phyloP scores from a whole-genome alignment of 2,797 vertebrate genomes.

The Brotogeris chrysoptera region DNA sequence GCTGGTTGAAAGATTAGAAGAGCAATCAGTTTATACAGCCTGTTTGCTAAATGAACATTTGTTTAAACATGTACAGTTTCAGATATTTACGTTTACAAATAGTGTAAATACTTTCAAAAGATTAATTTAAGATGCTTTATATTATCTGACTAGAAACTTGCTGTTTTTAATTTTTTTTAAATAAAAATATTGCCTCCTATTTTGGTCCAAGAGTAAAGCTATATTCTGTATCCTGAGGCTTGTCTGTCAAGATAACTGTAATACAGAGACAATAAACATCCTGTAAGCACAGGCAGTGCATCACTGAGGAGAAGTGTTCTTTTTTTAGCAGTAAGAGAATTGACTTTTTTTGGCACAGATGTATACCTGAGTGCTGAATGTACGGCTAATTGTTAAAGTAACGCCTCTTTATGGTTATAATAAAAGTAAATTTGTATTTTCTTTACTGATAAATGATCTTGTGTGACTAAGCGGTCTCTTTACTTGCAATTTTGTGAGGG shows the following conservation, averaged over 20 bases:
- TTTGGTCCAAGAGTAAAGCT: conserved; percentile 59
- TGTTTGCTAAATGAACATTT: conserved; percentile 70
- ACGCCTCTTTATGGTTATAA: conserved; percentile 25
- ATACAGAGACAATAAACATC: conserved; percentile 25
- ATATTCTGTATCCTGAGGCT: conserved; percentile 50
- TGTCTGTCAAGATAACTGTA: conserved; percentile 46
- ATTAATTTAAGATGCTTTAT: conserved; percentile 83
- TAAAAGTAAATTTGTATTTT: conserved; percentile 63
- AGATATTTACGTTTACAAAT: conserved; percentile 75
- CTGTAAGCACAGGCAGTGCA: not conserved
- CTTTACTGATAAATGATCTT: not conserved
- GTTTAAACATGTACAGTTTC: conserved; percentile 81
- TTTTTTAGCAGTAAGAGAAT: conserved; percentile 26
- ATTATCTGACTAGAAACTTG: conserved; percentile 78
- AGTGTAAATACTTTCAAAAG: conserved; percentile 78
- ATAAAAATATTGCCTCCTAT: conserved; percentile 75
- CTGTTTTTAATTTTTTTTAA: conserved; percentile 76
- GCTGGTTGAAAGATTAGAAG: conserved; percentile 10
- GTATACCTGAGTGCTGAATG: not conserved
- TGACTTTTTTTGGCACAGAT: conserved; percentile 16
- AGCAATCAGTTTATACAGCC: conserved; percentile 51
- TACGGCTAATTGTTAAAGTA: conserved; percentile 48
- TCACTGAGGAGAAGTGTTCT: conserved; percentile 13
- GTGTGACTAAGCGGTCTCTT: not conserved
- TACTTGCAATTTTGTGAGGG: not conserved